A percentile compares a stretch with the other conserved stretches of the same genome.
Evolutionary conservation across 2,888 invertebrate genomes (phyloP).

Genomic region (Drosophila rubida): DNA sequence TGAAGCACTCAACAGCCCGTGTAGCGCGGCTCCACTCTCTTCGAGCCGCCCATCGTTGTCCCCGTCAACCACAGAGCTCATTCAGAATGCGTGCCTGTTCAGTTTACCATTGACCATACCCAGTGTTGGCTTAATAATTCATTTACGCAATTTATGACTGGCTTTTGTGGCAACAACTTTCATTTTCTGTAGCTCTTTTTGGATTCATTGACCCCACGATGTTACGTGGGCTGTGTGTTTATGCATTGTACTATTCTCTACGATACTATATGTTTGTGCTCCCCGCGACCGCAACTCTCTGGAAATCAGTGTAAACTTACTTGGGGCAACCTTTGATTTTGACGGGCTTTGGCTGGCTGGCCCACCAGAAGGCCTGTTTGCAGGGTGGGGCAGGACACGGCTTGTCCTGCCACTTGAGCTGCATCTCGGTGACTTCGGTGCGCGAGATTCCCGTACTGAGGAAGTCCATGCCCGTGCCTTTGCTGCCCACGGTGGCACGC

Average conservation of each 20-base stretch:
- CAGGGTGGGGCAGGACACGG: constrained; percentile 81
- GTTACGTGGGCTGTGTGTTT: neutral
- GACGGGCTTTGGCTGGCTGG: constrained; percentile 84
- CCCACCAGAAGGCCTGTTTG: constrained; percentile 84
- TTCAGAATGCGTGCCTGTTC: constrained; percentile 33
- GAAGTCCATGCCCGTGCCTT: constrained; percentile 52
- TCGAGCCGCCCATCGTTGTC: neutral
- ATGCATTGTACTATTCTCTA: neutral
- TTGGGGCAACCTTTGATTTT: constrained; percentile 81
- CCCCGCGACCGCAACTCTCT: neutral
- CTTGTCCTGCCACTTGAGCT: constrained; percentile 79
- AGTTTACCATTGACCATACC: constrained; percentile 32
- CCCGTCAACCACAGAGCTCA: neutral
- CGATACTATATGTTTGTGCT: neutral
- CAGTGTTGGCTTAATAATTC: constrained; percentile 55
- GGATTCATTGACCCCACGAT: constrained; percentile 65
- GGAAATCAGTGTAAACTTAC: constrained; percentile 60
- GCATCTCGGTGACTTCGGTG: constrained; percentile 81
- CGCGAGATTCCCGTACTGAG: constrained; percentile 58
- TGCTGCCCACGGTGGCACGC: constrained; percentile 63
- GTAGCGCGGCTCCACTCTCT: neutral
- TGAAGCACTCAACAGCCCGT: constrained; percentile 27
- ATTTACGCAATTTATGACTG: constrained; percentile 75
- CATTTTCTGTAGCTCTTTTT: constrained; percentile 45
- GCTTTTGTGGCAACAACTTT: constrained; percentile 38